phyloP scores from a whole-genome alignment of 2,888 invertebrate species.

The Polydrusus cervinus region DNA sequence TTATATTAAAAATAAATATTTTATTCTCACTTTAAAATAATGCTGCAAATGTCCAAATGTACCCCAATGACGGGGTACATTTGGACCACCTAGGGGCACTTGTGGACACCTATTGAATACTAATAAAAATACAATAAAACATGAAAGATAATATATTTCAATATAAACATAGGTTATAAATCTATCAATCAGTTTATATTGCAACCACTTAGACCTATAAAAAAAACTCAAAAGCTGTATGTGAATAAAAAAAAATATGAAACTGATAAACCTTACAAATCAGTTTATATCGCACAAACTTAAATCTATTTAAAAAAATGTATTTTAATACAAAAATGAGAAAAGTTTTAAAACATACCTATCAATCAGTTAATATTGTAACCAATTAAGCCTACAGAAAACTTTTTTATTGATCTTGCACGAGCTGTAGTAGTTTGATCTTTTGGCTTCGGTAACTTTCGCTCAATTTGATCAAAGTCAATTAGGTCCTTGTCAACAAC shows the following conservation, averaged over 20 bases:
- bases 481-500: conserved; percentile 17
- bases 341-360: too few species aligned
- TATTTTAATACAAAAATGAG: conserved; percentile 8
- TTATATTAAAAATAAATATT: not conserved
- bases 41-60: conserved; percentile 28
- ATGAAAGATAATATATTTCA: not conserved
- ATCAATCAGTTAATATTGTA: too few species aligned
- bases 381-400: conserved; percentile 14
- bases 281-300: too few species aligned
- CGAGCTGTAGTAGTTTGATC: conserved; percentile 19
- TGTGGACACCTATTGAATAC: conserved; percentile 4
- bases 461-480: conserved; percentile 8
- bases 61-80: conserved; percentile 22
- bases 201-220: not conserved
- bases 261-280: too few species aligned
- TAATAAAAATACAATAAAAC: conserved; percentile 1
- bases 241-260: too few species aligned
- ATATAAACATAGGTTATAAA: conserved; percentile 9
- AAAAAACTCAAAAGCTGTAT: too few species aligned
- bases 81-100: conserved; percentile 16
- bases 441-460: conserved; percentile 22
- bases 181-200: conserved; percentile 1
- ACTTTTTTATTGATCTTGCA: conserved; percentile 26
- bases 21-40: conserved; percentile 17
- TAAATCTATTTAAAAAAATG: not conserved